A percentile compares a stretch with the other conserved stretches of the same genome.
Conservation (phyloP, 2,113 vertebrate species). For the Canis aureus region DNA sequence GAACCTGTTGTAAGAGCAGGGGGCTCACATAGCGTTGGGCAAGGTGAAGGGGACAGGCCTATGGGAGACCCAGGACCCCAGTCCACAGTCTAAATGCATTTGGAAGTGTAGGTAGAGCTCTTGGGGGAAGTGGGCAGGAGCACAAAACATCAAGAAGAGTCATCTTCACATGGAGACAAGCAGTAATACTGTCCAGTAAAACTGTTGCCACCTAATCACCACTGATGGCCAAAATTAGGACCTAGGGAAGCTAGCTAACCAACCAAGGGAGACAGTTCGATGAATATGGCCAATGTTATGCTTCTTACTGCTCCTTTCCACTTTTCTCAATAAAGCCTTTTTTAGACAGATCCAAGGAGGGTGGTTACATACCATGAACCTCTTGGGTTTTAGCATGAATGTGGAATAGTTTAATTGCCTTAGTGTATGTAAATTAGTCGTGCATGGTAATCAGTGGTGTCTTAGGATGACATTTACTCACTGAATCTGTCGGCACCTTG, state of each 20-base stretch:
- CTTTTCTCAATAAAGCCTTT: not conserved
- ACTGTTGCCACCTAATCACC: not conserved
- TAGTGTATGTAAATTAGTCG: not conserved
- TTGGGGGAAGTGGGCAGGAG: fast-evolving
- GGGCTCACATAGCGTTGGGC: not conserved
- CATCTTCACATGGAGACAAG: not conserved
- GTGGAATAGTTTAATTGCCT: not conserved
- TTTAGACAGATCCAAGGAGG: not conserved
- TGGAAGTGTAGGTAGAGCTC: not conserved
- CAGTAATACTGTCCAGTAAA: not conserved
- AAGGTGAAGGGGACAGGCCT: not conserved
- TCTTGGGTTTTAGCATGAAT: not conserved
- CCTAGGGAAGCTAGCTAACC: not conserved
- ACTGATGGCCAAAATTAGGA: not conserved
- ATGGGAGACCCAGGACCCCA: not conserved
- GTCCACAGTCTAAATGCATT: not conserved
- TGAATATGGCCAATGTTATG: too few species aligned
- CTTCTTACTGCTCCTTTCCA: not conserved
- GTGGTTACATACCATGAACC: fast-evolving
- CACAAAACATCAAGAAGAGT: not conserved
- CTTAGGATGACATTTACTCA: not conserved
- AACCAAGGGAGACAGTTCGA: not conserved
- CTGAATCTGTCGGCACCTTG: not conserved
- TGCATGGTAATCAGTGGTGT: not conserved
- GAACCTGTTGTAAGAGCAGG: not conserved